These are phyloP conservation scores for Hippoglossus hippoglossus DNA, from an alignment of 2,797 vertebrate species.

Conservation along the genomic window DNA sequence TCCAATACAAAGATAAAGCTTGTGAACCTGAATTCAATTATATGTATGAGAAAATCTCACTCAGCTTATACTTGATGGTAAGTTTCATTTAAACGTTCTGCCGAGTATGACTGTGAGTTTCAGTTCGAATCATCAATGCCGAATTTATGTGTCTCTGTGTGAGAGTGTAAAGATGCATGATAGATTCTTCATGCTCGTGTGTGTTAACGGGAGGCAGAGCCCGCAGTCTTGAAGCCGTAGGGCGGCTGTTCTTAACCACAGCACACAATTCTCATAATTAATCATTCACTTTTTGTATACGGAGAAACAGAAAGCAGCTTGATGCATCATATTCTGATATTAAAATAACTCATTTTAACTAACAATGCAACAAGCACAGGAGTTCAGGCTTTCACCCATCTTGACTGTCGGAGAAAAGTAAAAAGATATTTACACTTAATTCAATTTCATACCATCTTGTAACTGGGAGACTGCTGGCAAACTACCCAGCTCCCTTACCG, in stretches of 20 bases:
- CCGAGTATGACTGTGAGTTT: constrained; percentile 64
- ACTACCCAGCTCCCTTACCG: not conserved
- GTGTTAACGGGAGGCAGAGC: not conserved
- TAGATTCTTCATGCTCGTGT: constrained; percentile 1
- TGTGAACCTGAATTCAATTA: constrained; percentile 9
- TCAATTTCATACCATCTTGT: not conserved
- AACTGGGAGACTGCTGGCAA: not conserved
- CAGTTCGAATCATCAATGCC: constrained; percentile 41
- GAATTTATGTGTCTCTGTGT: constrained; percentile 31
- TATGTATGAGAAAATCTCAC: constrained; percentile 27
- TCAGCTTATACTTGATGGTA: constrained; percentile 2
- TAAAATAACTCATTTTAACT: not conserved
- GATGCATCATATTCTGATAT: not conserved
- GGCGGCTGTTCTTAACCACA: constrained; percentile 51
- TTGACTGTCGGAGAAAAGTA: not conserved
- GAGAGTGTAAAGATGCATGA: constrained; percentile 6
- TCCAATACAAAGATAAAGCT: not conserved
- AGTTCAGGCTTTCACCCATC: too few species aligned
- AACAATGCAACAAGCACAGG: not conserved
- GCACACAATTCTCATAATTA: constrained; percentile 43
- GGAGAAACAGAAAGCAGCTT: constrained; percentile 11
- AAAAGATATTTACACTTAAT: not conserved
- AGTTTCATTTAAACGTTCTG: constrained; percentile 67
- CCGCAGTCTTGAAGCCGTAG: not conserved
- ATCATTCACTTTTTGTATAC: constrained; percentile 29